Base-by-base conservation (phyloP, 2,113 vertebrate genomes). In the Zosterops hypoxanthus region DNA sequence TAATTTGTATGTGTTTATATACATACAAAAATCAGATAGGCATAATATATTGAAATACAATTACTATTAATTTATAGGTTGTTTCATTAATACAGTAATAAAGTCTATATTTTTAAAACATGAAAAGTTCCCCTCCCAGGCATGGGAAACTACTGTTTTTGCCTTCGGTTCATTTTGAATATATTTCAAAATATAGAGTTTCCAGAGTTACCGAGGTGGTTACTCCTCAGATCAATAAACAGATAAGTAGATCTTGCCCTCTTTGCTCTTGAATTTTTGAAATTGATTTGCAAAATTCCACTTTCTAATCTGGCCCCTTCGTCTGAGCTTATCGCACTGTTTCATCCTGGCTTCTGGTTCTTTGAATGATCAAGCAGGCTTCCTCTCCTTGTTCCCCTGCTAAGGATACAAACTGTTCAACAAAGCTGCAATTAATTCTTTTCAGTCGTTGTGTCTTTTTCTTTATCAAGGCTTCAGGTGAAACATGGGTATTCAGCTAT, bases 291-390 rank as follows among this genome's bases (percentile, higher is more conserved):
- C 52, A 75, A 90, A 93, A 83, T 75, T 77, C 50, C 11, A 6
- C 59, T 85, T 81, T 71, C 41, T 88, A 68, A 70, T 73, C 87
- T 90, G 24, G 12, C 23, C 17, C 18, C 31, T 88, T 84, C 81
- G 86, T 88, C 64, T 0, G 0, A 96, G 49, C n/a, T 92, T 47
- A 72, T 91, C 26, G 7, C 24, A 88, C 65, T 73, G 39, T 68
- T 90, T 92, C 60, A 53, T 49, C 20, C 64, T 65, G 36, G 39
- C 41, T 88, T 12, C 82, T 60, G 90, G 90, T 88, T 90, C 75
- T 92, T 47, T 86, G 92, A 78, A 84, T 90, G 88, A 84, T 96
- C 76, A 86, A 96, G 50, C 60, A 86, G 76, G 65, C 25, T 94
- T 94, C 53, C 18, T 85, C 22, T 76, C 83, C 90, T 76, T 92